Evolutionary conservation across 2,888 invertebrate genomes (phyloP).

Genomic region (Morinoia aosen): DNA sequence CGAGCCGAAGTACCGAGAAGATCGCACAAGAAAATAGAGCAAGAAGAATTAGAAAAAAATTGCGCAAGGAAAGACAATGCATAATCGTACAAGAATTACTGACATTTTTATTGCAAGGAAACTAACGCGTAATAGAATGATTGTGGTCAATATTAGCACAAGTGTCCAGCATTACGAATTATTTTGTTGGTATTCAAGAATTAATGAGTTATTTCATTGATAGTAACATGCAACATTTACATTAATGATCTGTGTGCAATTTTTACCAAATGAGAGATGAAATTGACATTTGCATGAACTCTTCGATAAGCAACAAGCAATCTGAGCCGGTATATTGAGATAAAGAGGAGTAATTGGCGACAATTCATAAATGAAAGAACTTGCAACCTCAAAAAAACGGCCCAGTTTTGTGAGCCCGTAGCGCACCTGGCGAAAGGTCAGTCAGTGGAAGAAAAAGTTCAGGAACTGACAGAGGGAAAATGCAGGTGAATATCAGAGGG

Average conservation of each 20-base stretch:
- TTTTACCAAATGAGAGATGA: too few species aligned
- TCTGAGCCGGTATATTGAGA: too few species aligned
- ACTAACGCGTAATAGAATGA: not conserved
- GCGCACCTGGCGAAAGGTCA: not conserved
- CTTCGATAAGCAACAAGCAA: too few species aligned
- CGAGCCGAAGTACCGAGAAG: not conserved
- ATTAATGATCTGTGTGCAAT: too few species aligned
- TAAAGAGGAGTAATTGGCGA: not conserved
- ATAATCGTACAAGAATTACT: not conserved
- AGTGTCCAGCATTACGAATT: too few species aligned
- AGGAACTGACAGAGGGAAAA: not conserved
- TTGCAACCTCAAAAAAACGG: not conserved
- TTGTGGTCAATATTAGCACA: not conserved
- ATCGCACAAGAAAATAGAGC: too few species aligned
- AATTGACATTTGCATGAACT: too few species aligned
- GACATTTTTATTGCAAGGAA: not conserved
- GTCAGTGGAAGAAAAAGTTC: not conserved
- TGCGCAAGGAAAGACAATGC: not conserved
- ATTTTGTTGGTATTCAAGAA: too few species aligned
- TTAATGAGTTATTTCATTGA: too few species aligned
- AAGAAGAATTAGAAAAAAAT: not conserved
- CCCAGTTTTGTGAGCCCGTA: not conserved
- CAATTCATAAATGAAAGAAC: not conserved
- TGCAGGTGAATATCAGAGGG: not conserved
- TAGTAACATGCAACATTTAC: too few species aligned